Conservation (phyloP, 1,140 invertebrate genomes). For the Conus betulinus region DNA sequence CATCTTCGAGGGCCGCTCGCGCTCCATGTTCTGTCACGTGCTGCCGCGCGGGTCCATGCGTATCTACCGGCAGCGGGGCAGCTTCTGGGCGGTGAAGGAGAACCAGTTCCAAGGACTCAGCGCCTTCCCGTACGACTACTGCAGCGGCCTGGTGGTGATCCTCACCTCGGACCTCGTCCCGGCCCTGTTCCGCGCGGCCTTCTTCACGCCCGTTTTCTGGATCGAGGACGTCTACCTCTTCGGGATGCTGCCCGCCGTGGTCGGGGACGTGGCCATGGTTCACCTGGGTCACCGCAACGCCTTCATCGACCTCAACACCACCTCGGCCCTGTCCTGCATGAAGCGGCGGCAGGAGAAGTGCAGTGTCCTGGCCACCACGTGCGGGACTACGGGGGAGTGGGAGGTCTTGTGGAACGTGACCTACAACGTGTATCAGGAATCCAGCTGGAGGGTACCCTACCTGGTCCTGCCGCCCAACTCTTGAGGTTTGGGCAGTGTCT, state of each 20-base stretch:
- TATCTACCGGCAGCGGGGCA: conserved; percentile 40
- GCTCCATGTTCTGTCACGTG: conserved; percentile 51
- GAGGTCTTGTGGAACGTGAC: conserved; percentile 24
- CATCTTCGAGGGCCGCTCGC: conserved; percentile 16
- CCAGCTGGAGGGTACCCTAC: neutral
- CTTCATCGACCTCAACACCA: neutral
- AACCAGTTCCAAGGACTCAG: conserved; percentile 45
- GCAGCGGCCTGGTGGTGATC: conserved; percentile 56
- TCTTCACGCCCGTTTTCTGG: conserved; percentile 75
- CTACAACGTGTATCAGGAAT: neutral
- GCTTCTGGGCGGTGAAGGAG: conserved; percentile 54
- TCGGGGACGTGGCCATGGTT: conserved; percentile 21
- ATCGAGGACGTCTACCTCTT: conserved; percentile 79
- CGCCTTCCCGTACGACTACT: conserved; percentile 56
- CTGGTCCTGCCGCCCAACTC: neutral
- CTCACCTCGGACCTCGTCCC: conserved; percentile 51
- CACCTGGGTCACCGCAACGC: conserved; percentile 1
- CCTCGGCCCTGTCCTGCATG: neutral
- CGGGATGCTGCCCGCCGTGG: conserved; percentile 70
- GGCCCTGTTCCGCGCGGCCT: conserved; percentile 66
- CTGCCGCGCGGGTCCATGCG: conserved; percentile 40
- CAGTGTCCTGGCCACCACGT: neutral
- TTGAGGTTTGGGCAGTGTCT: neutral
- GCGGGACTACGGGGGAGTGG: neutral
- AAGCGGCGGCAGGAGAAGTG: neutral